A percentile compares a stretch with the other conserved stretches of the same genome.
Conservation (phyloP, 2,113 vertebrate species). For the Talpa occidentalis region DNA sequence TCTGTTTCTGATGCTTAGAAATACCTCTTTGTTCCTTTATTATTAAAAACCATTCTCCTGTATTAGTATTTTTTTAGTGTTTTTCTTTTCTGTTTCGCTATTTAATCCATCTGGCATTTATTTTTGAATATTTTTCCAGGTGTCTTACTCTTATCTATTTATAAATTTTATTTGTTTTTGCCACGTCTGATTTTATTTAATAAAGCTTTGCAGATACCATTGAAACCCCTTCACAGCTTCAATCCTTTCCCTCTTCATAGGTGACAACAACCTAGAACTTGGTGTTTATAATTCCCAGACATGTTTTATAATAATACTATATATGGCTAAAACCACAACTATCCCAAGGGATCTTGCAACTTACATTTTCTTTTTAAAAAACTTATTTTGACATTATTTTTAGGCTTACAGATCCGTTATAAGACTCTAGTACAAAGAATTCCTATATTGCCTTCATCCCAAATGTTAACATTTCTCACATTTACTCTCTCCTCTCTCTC, state of each 20-base stretch:
- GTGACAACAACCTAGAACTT: not conserved
- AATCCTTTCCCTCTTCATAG: not conserved
- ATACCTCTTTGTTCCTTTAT: conserved; percentile 7
- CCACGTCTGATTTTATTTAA: not conserved
- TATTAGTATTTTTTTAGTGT: not conserved
- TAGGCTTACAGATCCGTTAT: conserved; percentile 16
- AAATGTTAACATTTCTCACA: not conserved
- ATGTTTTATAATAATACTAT: not conserved
- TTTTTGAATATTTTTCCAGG: conserved; percentile 27
- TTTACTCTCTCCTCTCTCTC: too few relatives aligned
- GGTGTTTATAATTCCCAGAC: conserved; percentile 27
- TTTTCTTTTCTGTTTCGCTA: not conserved
- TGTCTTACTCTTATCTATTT: conserved; percentile 27
- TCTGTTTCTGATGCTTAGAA: conserved; percentile 47
- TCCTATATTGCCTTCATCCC: not conserved
- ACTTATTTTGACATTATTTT: conserved; percentile 32
- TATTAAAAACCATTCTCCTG: not conserved
- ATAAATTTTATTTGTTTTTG: conserved; percentile 10
- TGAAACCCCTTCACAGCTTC: not conserved
- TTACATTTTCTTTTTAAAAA: not conserved
- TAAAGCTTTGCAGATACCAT: not conserved
- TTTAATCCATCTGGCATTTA: conserved; percentile 53
- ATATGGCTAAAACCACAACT: not conserved
- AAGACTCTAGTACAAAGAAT: not conserved
- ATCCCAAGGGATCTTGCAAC: not conserved